Evolutionary conservation across 2,888 invertebrate species (phyloP), one percentile per base, ranked within the genome.

Genomic region (Clepsis dumicolana): DNA sequence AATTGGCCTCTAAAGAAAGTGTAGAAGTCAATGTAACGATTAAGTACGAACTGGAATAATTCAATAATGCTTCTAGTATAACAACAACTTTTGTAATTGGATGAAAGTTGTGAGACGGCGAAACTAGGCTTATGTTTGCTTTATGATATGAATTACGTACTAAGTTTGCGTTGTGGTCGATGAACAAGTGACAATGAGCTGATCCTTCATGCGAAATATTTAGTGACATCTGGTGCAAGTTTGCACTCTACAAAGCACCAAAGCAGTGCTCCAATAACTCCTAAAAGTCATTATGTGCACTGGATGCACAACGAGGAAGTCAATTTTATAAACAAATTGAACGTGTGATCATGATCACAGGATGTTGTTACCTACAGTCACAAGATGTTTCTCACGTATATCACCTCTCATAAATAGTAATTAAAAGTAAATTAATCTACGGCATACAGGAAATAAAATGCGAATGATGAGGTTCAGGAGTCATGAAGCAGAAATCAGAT

Each of bases 341-440:
- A 41, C 63, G 50, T 63, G 38, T 63, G 67, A 57, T 29, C 68
- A 35, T 63, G 67, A 57, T 29, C 68, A 35, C 67, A 68, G 68
- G 68, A 68, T 59, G 68, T 68, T 52, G 52, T 44, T 64, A 29
- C 53, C 44, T 44, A 44, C 16, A 64, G 52, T 68, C 44, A 68
- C 48, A 63, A 64, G 63, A 68, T 64, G 68, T 64, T n/a, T 68
- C 68, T 68, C 68, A 68, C 68, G 59, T 68, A 64, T 44, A 64
- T 68, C 59, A 59, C 57, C 50, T 63, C 10, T 27, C 41, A 25
- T 44, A 52, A 63, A 53, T 32, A 64, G 41, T 25, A 16, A 59
- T 63, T 35, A 62, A 67, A 32, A 38, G 21, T 12, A 38, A 16
- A 12, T 4, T 4, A 16, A 59, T 24, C 10, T 25, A 12, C 59